A percentile compares a stretch with the other conserved stretches of the same genome.
Conservation (phyloP, 2,113 vertebrate species). For the Meriones unguiculatus region DNA sequence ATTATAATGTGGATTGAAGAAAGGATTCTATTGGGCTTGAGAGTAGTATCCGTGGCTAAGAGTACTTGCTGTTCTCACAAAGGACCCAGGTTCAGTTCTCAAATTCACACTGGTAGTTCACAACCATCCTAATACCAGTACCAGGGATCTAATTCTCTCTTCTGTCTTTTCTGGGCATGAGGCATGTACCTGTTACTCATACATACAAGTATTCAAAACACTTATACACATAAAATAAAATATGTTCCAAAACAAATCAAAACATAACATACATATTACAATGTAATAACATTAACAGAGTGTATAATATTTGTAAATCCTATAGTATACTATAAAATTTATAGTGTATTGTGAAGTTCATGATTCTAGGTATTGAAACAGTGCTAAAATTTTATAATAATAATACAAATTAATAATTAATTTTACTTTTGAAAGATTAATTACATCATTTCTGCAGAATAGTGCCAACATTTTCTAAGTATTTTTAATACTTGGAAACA, state of each 20-base stretch:
- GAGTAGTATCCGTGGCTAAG: not conserved
- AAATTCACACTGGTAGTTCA: not conserved
- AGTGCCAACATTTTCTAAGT: not conserved
- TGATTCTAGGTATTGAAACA: not conserved
- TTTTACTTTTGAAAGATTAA: not conserved
- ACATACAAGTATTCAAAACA: not conserved
- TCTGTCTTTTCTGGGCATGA: not conserved
- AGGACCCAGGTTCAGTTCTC: not conserved
- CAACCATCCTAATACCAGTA: not conserved
- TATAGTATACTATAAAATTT: not conserved
- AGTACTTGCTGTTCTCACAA: not conserved
- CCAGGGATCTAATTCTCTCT: not conserved
- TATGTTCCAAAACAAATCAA: not conserved
- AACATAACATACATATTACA: not conserved
- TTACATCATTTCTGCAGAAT: not conserved
- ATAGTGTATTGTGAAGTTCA: not conserved
- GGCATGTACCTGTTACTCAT: not conserved
- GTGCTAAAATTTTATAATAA: not conserved
- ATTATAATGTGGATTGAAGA: not conserved
- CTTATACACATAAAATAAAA: not conserved
- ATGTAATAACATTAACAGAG: not conserved
- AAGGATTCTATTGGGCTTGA: not conserved
- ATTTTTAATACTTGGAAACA: not conserved
- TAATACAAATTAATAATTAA: not conserved
- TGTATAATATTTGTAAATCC: not conserved